These are phyloP conservation scores for Aphis craccivora DNA, from an alignment of 1,140 invertebrate genomes.

Conservation along the genomic window DNA sequence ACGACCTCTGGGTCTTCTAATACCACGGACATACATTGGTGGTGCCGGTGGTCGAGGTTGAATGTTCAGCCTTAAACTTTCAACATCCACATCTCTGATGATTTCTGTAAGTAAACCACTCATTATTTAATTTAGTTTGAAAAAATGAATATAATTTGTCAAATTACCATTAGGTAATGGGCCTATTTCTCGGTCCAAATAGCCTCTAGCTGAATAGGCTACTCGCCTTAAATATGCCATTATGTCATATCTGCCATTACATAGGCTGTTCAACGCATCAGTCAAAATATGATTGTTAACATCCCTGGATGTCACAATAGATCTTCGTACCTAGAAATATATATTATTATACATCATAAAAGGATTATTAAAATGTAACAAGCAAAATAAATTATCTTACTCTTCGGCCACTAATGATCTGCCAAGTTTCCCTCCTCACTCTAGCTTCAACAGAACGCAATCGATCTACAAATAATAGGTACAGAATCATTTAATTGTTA, in stretches of 20 bases:
- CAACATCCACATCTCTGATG: not conserved
- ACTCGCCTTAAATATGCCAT: not conserved
- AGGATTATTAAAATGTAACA: not conserved
- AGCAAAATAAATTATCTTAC: not conserved
- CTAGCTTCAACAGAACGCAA: not conserved
- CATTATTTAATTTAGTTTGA: not conserved
- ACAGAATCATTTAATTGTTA: not conserved
- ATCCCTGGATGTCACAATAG: not conserved
- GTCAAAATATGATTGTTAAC: not conserved
- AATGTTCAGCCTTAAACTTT: not conserved
- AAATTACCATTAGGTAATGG: not conserved
- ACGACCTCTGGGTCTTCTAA: not conserved
- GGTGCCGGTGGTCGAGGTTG: not conserved
- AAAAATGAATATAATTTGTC: not conserved
- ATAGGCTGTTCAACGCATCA: not conserved
- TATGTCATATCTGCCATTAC: not conserved
- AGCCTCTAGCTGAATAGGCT: not conserved
- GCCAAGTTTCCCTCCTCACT: not conserved
- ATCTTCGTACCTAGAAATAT: not conserved
- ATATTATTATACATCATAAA: not conserved
- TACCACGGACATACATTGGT: not conserved
- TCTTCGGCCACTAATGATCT: not conserved
- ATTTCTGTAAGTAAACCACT: not conserved
- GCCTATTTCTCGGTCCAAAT: not conserved
- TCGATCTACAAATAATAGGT: not conserved